Base-by-base conservation (phyloP, 1,140 invertebrate genomes). In the Octopus sinensis region DNA sequence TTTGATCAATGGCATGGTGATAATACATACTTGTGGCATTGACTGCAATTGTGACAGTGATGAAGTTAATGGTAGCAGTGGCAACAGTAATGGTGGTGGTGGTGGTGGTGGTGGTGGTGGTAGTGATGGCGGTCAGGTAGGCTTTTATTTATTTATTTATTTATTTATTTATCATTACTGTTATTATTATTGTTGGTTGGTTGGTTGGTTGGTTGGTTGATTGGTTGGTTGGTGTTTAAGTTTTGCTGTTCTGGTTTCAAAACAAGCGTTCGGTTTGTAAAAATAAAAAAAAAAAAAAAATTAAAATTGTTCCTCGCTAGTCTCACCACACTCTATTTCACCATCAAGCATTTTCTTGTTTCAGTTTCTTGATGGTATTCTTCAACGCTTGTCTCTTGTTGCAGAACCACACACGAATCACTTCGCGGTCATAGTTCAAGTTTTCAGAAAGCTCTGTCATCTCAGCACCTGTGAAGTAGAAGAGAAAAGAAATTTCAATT, bases 381-480 rank as follows among this genome's bases (percentile, higher is more conserved):
- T 98, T 98, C 68, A 98, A 91, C 0, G 97, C 96, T 91, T 99
- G 97, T 84, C 97, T 93, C 91, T 98, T 99, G 91, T 99, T 99
- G 91, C 97, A 99, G 91, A 99, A 99, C 97, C 97, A 99, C 91
- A 99, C 98, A 90, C 97, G 93, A 88, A 99, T 98, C 23, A 99
- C 97, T 93, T 99, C 97, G 81, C 97, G 92, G 88, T 99, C 97
- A 91, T 98, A 98, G 82, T 97, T 97, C 54, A 99, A 92, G 89
- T 98, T 95, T 88, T 98, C 96, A 52, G 97, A 96, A 80, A 99
- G 91, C 43, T 96, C 95, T 52, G 97, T 98, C 90, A 99, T 98
- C 92, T 98, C 97, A 81, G 96, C 96, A 85, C 97, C 97, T 91
- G 83, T 13, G 84, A 86, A 77, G 54, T 82, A 77, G 79, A 82